phyloP scores from a whole-genome alignment of 2,113 vertebrate genomes.

The Sarotherodon lohbergeri region DNA sequence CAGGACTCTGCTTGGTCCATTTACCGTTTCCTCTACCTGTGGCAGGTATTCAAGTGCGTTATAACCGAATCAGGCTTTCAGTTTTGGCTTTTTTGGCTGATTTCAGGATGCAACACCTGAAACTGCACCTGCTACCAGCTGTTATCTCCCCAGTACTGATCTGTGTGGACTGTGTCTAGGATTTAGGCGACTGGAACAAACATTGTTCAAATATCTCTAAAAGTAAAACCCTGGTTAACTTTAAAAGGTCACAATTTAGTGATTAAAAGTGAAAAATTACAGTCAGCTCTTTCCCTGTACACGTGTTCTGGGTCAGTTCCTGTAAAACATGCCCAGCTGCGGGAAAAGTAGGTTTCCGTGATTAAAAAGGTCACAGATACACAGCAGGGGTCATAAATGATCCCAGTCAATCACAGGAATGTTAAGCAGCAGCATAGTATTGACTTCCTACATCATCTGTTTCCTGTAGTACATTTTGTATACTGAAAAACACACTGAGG shows the following conservation, averaged over 20 bases:
- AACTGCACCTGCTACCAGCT: not conserved
- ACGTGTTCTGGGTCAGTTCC: not conserved
- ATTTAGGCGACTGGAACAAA: not conserved
- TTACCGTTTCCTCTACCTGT: too few relatives aligned
- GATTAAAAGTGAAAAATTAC: not conserved
- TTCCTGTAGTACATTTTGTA: not conserved
- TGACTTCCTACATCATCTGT: not conserved
- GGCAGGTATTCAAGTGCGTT: not conserved
- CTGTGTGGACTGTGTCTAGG: not conserved
- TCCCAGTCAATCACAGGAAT: not conserved
- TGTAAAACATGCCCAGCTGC: not conserved
- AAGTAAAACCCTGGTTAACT: not conserved
- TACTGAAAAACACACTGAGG: not conserved
- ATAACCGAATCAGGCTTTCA: too few relatives aligned
- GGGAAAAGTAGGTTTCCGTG: not conserved
- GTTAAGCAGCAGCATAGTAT: not conserved
- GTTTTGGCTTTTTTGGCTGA: too few relatives aligned
- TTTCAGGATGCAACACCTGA: not conserved
- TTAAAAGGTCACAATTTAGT: not conserved
- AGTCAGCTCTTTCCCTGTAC: not conserved
- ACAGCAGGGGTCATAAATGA: not conserved
- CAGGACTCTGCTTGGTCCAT: too few relatives aligned
- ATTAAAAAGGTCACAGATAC: not conserved
- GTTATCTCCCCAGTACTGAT: not conserved
- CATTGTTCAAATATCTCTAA: not conserved